A percentile compares a stretch with the other conserved stretches of the same genome.
These are phyloP conservation scores for Pitangus sulphuratus DNA, from an alignment of 2,797 vertebrate genomes.

Conservation along the genomic window DNA sequence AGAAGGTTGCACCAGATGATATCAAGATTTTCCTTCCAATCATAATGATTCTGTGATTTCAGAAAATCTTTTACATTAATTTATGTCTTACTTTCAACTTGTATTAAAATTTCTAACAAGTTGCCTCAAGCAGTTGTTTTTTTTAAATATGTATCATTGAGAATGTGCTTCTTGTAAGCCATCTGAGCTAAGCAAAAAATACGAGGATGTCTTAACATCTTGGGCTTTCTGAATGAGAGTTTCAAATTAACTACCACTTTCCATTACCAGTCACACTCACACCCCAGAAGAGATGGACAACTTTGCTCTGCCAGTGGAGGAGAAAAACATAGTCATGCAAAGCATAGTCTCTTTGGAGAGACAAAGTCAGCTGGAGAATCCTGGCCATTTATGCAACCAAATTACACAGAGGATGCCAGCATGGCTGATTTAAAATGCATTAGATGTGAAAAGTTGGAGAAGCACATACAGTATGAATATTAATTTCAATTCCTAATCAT, in stretches of 20 bases:
- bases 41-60: not conserved
- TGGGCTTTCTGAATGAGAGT: not conserved
- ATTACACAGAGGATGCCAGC: not conserved
- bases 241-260: not conserved
- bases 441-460: not conserved
- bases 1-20: not conserved
- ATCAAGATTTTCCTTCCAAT: not conserved
- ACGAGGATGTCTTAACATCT: not conserved
- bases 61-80: not conserved
- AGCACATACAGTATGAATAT: constrained; percentile 22
- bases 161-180: not conserved
- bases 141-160: not conserved
- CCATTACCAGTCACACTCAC: not conserved
- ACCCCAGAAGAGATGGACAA: not conserved
- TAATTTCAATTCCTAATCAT: constrained; percentile 16
- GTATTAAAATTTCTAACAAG: not conserved
- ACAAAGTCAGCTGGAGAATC: not conserved
- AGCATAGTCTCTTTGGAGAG: too few species aligned
- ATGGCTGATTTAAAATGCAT: constrained; percentile 28
- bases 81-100: not conserved
- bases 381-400: not conserved
- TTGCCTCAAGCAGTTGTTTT: not conserved
- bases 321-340: too few species aligned
- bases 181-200: not conserved
- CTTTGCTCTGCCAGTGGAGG: not conserved